Percentiles rank a stretch among this genome's conserved stretches.
Evolutionary conservation across 2,113 vertebrate genomes (phyloP).

Genomic region (Sciurus niger): DNA sequence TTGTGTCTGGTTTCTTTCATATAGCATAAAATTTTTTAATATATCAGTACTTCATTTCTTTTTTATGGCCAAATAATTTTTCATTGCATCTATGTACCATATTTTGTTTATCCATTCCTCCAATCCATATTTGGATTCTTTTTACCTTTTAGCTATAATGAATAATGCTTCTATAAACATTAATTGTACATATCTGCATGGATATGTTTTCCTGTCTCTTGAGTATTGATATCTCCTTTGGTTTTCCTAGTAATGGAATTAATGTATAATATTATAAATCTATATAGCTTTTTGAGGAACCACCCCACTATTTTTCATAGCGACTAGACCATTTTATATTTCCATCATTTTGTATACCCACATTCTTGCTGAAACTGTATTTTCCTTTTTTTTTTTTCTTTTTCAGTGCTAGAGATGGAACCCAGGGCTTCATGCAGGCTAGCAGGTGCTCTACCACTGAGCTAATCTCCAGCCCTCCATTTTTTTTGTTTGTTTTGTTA

Average conservation of each 20-base stretch:
- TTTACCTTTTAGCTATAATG: background rate
- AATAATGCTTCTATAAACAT: conserved; percentile 18
- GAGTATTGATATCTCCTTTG: background rate
- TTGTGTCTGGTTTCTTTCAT: background rate
- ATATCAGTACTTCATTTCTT: background rate
- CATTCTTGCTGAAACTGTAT: background rate
- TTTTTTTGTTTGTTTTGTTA: background rate
- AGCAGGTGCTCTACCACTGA: background rate
- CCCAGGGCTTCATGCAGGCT: background rate
- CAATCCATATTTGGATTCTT: background rate
- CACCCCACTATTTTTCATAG: background rate
- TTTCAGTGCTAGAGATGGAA: background rate
- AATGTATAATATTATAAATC: background rate
- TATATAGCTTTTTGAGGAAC: background rate
- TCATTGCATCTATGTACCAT: background rate
- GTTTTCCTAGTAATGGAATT: background rate
- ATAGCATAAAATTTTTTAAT: background rate
- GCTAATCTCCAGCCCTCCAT: background rate
- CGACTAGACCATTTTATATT: background rate
- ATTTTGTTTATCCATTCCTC: conserved; percentile 8
- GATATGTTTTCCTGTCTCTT: background rate
- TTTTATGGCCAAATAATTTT: background rate
- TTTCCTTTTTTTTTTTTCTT: background rate
- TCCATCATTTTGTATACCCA: background rate
- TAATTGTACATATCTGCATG: background rate